A percentile compares a stretch with the other conserved stretches of the same genome.
Conservation (phyloP, 2,797 vertebrate genomes). For the Eutrigla gurnardus region DNA sequence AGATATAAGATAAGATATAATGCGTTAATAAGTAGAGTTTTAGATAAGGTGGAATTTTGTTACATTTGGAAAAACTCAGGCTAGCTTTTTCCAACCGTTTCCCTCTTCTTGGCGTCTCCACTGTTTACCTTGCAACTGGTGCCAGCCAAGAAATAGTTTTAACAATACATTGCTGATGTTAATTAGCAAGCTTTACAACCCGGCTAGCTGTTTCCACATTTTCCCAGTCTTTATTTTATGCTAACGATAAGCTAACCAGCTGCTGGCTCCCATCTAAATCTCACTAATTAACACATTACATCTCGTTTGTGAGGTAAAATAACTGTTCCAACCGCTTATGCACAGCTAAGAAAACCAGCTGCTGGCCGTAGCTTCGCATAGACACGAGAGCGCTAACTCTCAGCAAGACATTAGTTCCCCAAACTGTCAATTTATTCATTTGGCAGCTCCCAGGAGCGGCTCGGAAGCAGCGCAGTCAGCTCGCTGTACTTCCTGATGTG, state of each 20-base stretch:
- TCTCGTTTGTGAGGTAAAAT: background rate
- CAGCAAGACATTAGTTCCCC: background rate
- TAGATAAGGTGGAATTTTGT: background rate
- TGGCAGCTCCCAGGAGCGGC: constrained; percentile 9
- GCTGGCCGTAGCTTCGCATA: background rate
- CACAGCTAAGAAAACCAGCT: background rate
- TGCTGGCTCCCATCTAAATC: background rate
- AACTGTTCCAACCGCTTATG: background rate
- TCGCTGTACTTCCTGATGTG: constrained; percentile 19
- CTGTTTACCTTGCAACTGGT: background rate
- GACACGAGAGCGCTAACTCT: background rate
- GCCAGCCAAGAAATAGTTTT: background rate
- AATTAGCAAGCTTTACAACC: background rate
- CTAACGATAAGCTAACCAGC: constrained; percentile 2
- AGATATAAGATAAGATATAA: background rate
- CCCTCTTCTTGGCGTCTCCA: background rate
- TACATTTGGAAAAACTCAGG: background rate
- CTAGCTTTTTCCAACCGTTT: background rate
- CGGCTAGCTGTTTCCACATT: background rate
- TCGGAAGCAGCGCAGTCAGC: constrained; percentile 22
- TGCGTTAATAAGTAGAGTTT: background rate
- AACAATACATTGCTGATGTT: background rate
- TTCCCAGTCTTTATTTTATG: background rate
- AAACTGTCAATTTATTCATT: constrained; percentile 25
- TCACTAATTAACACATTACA: background rate